Conservation (phyloP, 2,888 invertebrate genomes). For the Micoletzkya japonica region DNA sequence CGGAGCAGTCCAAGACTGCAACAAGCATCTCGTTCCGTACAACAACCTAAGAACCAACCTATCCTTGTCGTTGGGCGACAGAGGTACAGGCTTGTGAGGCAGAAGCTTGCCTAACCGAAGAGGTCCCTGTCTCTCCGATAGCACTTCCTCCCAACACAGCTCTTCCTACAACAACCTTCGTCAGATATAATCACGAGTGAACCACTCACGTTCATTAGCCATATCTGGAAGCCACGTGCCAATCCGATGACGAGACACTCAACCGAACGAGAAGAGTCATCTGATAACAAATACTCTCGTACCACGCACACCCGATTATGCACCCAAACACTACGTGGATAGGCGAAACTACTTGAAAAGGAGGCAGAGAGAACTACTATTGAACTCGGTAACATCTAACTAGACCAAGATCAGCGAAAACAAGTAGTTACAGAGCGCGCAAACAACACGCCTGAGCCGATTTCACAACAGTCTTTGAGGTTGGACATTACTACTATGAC, state of each 20-base stretch:
- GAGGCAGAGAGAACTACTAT: no score
- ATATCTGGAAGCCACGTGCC: slow-evolving; percentile 78
- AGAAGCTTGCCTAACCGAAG: slow-evolving; percentile 76
- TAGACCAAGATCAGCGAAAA: no score
- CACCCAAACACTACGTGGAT: no score
- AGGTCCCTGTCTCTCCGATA: slow-evolving; percentile 90
- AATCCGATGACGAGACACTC: slow-evolving; percentile 86
- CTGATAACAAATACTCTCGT: no score
- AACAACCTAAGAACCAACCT: slow-evolving; percentile 2
- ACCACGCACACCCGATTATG: no score
- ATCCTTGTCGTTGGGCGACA: slow-evolving; percentile 30
- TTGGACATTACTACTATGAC: no score
- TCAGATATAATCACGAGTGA: not conserved
- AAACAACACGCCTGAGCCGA: no score
- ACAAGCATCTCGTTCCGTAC: not conserved
- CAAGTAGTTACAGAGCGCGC: no score
- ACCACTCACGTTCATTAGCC: slow-evolving; percentile 67
- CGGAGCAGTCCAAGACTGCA: slow-evolving; percentile 26
- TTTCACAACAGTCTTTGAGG: no score
- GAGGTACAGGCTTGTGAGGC: slow-evolving; percentile 31
- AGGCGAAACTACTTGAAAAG: no score
- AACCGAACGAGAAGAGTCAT: slow-evolving; percentile 72
- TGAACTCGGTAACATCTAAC: no score
- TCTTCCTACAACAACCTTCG: slow-evolving; percentile 73
- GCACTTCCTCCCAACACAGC: slow-evolving; percentile 90